phyloP scores from a whole-genome alignment of 2,888 invertebrate species.

The Anthrax anthrax region DNA sequence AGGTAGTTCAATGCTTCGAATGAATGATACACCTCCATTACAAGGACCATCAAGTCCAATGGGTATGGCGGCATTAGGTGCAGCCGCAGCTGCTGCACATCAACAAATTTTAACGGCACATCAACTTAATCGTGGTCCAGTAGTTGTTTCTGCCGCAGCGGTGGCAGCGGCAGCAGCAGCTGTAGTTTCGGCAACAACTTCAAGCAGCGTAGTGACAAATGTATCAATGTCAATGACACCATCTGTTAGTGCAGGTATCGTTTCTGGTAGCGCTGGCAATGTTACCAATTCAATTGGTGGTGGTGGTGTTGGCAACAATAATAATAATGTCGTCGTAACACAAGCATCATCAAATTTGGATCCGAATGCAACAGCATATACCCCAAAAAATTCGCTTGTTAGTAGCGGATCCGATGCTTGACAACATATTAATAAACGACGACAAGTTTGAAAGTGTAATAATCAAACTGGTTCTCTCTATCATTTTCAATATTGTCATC shows the following conservation, averaged over 20 bases:
- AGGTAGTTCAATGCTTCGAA: constrained; percentile 44
- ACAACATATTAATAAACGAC: constrained; percentile 9
- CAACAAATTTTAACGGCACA: constrained; percentile 19
- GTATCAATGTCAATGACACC: not conserved
- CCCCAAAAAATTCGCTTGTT: constrained; percentile 51
- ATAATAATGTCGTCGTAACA: constrained; percentile 23
- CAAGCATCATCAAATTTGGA: constrained; percentile 47
- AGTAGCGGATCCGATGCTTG: constrained; percentile 23
- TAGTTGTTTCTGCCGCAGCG: constrained; percentile 9
- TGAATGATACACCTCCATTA: constrained; percentile 36
- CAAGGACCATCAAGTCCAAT: constrained; percentile 34
- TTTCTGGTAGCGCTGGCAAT: not conserved
- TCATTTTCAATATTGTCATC: not conserved
- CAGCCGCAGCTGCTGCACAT: constrained; percentile 15
- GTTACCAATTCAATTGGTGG: not conserved
- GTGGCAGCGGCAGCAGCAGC: constrained; percentile 12
- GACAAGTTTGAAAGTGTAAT: not conserved
- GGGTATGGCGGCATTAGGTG: constrained; percentile 21
- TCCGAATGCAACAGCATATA: constrained; percentile 84
- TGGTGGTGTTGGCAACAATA: constrained; percentile 10
- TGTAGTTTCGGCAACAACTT: constrained; percentile 8
- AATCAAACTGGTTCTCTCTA: not conserved
- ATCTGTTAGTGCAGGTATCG: not conserved
- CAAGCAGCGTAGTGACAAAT: constrained; percentile 8
- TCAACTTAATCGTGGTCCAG: constrained; percentile 16